Percentiles rank a stretch among this genome's conserved stretches.
Evolutionary conservation across 1,140 invertebrate species (phyloP).

Genomic region (Apis laboriosa): DNA sequence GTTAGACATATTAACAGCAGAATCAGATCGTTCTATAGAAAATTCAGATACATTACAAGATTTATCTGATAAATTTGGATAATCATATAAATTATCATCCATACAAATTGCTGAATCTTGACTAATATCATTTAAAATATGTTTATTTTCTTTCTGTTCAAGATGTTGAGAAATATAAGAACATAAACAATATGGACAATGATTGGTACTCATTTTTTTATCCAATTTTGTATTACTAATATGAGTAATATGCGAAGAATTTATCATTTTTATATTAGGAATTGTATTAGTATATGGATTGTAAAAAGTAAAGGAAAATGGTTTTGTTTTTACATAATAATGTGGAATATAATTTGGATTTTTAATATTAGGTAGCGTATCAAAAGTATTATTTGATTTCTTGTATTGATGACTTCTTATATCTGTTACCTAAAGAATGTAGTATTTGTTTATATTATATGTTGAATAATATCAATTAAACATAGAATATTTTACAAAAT

Average conservation of each 20-base stretch:
- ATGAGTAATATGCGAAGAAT: neutral
- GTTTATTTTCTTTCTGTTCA: constrained; percentile 27
- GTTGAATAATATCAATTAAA: constrained; percentile 29
- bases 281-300: constrained; percentile 68
- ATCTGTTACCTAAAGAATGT: constrained; percentile 69
- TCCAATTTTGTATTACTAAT: neutral
- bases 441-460: constrained; percentile 22
- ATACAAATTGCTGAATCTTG: constrained; percentile 71
- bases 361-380: constrained; percentile 57
- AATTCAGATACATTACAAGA: constrained; percentile 37
- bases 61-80: constrained; percentile 41
- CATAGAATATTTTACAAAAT: constrained; percentile 11
- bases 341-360: constrained; percentile 52
- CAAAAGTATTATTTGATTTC: constrained; percentile 64
- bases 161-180: neutral
- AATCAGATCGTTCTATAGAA: constrained; percentile 63
- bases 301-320: constrained; percentile 66
- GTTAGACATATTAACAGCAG: constrained; percentile 66
- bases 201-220: neutral
- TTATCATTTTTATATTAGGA: constrained; percentile 29
- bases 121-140: constrained; percentile 44
- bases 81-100: constrained; percentile 60
- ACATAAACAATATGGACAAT: constrained; percentile 8
- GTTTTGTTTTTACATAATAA: constrained; percentile 46
- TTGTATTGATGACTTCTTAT: constrained; percentile 66